phyloP scores from a whole-genome alignment of 1,140 invertebrate species.

The Drosophila miranda region DNA sequence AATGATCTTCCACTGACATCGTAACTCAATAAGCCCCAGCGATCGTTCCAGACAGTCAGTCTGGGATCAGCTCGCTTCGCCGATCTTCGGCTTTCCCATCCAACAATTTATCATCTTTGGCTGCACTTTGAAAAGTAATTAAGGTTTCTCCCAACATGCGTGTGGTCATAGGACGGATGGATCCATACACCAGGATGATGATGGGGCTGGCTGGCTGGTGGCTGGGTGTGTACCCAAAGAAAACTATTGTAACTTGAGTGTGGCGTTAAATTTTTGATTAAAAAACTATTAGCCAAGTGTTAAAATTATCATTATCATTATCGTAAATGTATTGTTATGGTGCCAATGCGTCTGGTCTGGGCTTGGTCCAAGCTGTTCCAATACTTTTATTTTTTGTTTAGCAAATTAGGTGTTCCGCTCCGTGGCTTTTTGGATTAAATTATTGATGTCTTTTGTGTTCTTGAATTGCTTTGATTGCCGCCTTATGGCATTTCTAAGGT shows the following conservation, averaged over 20 bases:
- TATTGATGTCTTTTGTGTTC: constrained; percentile 48
- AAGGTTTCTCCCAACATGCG: constrained; percentile 58
- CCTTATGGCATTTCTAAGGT: constrained; percentile 39
- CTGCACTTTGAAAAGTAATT: constrained; percentile 77
- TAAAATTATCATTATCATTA: constrained; percentile 41
- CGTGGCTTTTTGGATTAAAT: constrained; percentile 56
- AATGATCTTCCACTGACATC: constrained; percentile 69
- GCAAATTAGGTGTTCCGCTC: constrained; percentile 54
- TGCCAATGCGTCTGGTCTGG: constrained; percentile 65
- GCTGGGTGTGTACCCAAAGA: constrained; percentile 25
- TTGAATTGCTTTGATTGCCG: constrained; percentile 38
- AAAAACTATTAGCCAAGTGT: constrained; percentile 80
- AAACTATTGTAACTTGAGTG: constrained; percentile 65
- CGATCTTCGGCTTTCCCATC: constrained; percentile 32
- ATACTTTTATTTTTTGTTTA: constrained; percentile 32
- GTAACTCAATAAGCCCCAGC: constrained; percentile 58
- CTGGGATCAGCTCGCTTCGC: constrained; percentile 57
- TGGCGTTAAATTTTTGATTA: constrained; percentile 78
- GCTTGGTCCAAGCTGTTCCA: constrained; percentile 39
- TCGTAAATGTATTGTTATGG: constrained; percentile 57
- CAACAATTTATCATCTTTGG: constrained; percentile 70
- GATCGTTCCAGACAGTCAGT: constrained; percentile 71
- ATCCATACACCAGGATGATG: constrained; percentile 6
- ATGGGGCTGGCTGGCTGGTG: constrained; percentile 16
- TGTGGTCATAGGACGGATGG: constrained; percentile 52